Base-by-base conservation (phyloP, 2,797 vertebrate species). In the Eremophila alpestris region DNA sequence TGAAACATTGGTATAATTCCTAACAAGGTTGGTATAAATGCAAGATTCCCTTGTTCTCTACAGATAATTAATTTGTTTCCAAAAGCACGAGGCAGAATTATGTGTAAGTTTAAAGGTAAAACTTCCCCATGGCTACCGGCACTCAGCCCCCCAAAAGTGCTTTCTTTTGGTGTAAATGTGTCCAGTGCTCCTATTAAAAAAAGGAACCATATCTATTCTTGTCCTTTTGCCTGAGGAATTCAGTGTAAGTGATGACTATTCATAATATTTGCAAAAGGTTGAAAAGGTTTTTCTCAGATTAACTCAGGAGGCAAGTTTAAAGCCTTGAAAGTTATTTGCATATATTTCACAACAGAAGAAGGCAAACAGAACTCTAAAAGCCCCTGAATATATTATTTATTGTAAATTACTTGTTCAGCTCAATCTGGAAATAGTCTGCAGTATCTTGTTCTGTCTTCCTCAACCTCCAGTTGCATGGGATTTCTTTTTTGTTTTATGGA, bases 11-110 rank as follows among this genome's bases (percentile, higher is more conserved):
- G 29, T 69, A 12, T n/a, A 45, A 73, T 29, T 86, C 24, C 69
- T 75, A 68, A 78, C 46, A 78, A 48, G 62, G 36, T 19, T 23
- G 43, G 55, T 85, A 68, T 38, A 83, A 78, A 88, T 52, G 26
- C 40, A 86, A 17, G 16, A 46, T 13, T 67, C 38, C 13, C 29
- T 69, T 73, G 10, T n/a, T 83, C n/a, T 81, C 11, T 40, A 27
- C 62, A 83, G 46, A 55, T 56, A 87, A 90, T 73, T 87, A 79
- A n/a, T 77, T 95, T 87, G n/a, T 70, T 87, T 78, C 64, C 27
- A 55, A 93, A 81, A 78, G 13, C 73, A 70, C 46, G 78, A 88
- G 59, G 18, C 52, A 89, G 51, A 91, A 45, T 90, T 78, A 23
- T 27, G 52, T 17, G 34, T 24, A 32, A 22, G 26, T 65, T 94